Conservation (phyloP, 2,888 invertebrate genomes). For the Drosophila mimetica region DNA sequence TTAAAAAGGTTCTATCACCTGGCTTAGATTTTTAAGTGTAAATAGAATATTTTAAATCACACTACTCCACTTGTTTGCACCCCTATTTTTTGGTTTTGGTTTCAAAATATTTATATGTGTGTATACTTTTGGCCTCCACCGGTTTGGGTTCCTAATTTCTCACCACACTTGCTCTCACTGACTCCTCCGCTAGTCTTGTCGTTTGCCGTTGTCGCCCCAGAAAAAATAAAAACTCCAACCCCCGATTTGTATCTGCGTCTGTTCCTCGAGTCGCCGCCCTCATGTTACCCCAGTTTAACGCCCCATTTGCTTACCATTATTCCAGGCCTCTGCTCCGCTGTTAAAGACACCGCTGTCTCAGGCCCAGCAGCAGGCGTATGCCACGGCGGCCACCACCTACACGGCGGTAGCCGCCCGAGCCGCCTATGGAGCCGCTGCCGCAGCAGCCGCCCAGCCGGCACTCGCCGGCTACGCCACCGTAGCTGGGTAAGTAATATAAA, state of each 20-base stretch:
- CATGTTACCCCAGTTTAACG: constrained; percentile 32
- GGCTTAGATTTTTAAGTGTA: constrained; percentile 31
- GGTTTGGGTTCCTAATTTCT: constrained; percentile 68
- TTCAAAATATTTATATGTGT: constrained; percentile 15
- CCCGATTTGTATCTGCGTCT: constrained; percentile 32
- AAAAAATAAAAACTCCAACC: constrained; percentile 7
- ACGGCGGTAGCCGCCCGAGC: constrained; percentile 94
- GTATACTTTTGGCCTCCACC: constrained; percentile 20
- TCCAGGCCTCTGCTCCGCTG: constrained; percentile 90
- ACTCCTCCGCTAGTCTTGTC: constrained; percentile 69
- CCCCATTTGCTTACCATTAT: constrained; percentile 61
- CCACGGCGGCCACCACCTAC: constrained; percentile 94
- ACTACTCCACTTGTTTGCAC: constrained; percentile 62
- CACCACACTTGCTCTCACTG: constrained; percentile 65
- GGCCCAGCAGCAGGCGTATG: constrained; percentile 95
- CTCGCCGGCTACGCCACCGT: constrained; percentile 90
- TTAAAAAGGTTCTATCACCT: constrained; percentile 42
- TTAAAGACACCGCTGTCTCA: constrained; percentile 91
- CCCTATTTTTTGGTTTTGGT: constrained; percentile 42
- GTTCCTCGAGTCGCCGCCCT: constrained; percentile 13
- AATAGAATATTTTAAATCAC: constrained; percentile 29
- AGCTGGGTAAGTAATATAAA: constrained; percentile 86
- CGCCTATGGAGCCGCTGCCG: constrained; percentile 91
- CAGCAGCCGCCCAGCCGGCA: constrained; percentile 85
- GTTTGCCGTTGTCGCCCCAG: constrained; percentile 65